Evolutionary conservation across 2,113 vertebrate genomes (phyloP), one percentile per base, ranked within the genome.

Genomic region (Progne subis): DNA sequence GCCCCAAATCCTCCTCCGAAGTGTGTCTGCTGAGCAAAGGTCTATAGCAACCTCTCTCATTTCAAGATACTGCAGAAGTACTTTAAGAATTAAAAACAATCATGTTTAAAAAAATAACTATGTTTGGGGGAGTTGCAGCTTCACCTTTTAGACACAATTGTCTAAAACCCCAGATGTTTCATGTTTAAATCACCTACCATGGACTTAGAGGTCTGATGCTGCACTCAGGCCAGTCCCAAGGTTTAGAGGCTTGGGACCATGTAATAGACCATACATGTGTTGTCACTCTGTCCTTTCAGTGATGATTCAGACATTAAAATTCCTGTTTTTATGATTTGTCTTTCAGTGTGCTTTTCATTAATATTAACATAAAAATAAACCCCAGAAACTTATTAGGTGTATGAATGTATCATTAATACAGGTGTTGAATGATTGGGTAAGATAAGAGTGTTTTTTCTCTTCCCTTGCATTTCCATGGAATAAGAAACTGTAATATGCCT

Each of bases 401-500:
- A 32, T 69, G 50, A 91, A 64, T 0, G 1, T 65, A 70, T 68
- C 19, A 69, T 86, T 91, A 93, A 63, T 53, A 67, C 16, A n/a
- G 63, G 28, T 79, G n/a, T 59, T 88, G 75, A 94, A 88, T 83
- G 68, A 92, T 60, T 72, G 85, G 41, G 31, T 37, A 39, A 68
- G 68, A 31, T 37, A 55, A 79, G 67, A 74, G 9, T 49, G 24
- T 9, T 91, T 89, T 86, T 76, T 43, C 59, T 82, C 60, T 34
- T 87, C 72, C 72, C 29, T 50, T 53, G 57, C 67, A 89, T 88
- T 95, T 94, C 75, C 64, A 93, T 24, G 46, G 82, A 89, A 88
- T 53, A 86, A 88, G 65, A 94, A 93, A 84, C 60, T 67, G 47
- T 70, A 90, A 82, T 47, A 72, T 28, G 52, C 31, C 72, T 92